phyloP scores from a whole-genome alignment of 2,888 invertebrate species.

The Dendrolimus pini region DNA sequence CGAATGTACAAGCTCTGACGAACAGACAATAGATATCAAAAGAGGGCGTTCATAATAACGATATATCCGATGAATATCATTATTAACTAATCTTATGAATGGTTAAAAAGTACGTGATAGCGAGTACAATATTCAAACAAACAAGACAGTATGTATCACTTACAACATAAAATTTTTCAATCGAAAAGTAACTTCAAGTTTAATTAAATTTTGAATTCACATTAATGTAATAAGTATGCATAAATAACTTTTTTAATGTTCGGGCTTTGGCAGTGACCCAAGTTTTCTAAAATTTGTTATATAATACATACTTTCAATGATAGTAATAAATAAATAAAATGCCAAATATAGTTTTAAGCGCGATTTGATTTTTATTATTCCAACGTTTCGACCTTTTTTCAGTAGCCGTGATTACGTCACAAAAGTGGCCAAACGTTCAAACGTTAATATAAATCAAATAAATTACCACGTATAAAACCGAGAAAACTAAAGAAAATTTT shows the following conservation, averaged over 20 bases:
- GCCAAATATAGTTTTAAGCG: too few relatives aligned
- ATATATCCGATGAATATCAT: slow-evolving; percentile 18
- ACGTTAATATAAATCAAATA: too few relatives aligned
- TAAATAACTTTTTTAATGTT: slow-evolving; percentile 46
- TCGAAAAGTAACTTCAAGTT: not conserved
- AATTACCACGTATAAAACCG: too few relatives aligned
- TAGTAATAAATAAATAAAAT: too few relatives aligned
- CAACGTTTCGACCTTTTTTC: too few relatives aligned
- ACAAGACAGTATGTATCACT: slow-evolving; percentile 1
- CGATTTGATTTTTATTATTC: too few relatives aligned
- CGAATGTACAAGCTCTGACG: slow-evolving; percentile 32
- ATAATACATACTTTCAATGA: too few relatives aligned
- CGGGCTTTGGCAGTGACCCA: slow-evolving; percentile 12
- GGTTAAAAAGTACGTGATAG: slow-evolving; percentile 16
- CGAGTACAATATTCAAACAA: slow-evolving; percentile 8
- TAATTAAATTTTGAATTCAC: too few relatives aligned
- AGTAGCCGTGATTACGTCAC: too few relatives aligned
- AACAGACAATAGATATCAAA: slow-evolving; percentile 56
- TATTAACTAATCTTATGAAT: slow-evolving; percentile 36
- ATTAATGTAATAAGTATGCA: slow-evolving; percentile 8
- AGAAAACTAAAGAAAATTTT: too few relatives aligned
- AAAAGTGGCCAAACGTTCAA: too few relatives aligned
- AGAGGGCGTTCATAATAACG: slow-evolving; percentile 57
- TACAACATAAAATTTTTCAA: not conserved
- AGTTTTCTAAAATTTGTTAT: too few relatives aligned